Conservation (phyloP, 2,888 invertebrate genomes). For the Pachycephus smyrnensis region DNA sequence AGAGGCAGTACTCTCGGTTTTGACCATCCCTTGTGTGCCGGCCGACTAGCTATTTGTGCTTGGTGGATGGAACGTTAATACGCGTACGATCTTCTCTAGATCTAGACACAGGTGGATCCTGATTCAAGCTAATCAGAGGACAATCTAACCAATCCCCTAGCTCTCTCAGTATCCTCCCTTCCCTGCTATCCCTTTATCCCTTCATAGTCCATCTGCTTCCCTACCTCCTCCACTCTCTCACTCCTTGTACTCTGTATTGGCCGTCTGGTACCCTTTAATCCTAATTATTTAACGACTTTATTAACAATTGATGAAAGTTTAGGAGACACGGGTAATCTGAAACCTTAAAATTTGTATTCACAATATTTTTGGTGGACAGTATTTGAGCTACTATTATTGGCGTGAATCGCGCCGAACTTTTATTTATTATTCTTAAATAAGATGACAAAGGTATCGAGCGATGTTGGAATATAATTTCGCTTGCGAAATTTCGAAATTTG, state of each 20-base stretch:
- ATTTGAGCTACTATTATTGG: not conserved
- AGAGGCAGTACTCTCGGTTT: not conserved
- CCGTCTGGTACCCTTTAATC: not conserved
- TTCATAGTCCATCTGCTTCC: not conserved
- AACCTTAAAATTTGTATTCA: not conserved
- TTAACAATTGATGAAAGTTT: not conserved
- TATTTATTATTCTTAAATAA: not conserved
- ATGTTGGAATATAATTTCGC: not conserved
- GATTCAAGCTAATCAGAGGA: slow-evolving; percentile 7
- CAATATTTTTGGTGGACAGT: not conserved
- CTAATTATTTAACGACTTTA: not conserved
- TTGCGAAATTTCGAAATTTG: not conserved
- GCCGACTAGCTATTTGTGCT: not conserved
- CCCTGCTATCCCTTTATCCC: not conserved
- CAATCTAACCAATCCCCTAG: not conserved
- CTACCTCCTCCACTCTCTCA: not conserved
- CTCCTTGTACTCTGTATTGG: not conserved
- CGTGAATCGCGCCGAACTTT: not conserved
- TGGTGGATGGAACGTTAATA: slow-evolving; percentile 3
- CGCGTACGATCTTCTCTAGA: not conserved
- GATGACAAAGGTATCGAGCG: not conserved
- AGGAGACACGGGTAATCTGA: not conserved
- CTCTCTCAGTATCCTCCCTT: not conserved
- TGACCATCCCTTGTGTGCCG: not conserved
- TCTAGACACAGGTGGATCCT: slow-evolving; percentile 5